A percentile compares a stretch with the other conserved stretches of the same genome.
Conservation (phyloP, 2,888 invertebrate genomes). For the Idaea straminata region DNA sequence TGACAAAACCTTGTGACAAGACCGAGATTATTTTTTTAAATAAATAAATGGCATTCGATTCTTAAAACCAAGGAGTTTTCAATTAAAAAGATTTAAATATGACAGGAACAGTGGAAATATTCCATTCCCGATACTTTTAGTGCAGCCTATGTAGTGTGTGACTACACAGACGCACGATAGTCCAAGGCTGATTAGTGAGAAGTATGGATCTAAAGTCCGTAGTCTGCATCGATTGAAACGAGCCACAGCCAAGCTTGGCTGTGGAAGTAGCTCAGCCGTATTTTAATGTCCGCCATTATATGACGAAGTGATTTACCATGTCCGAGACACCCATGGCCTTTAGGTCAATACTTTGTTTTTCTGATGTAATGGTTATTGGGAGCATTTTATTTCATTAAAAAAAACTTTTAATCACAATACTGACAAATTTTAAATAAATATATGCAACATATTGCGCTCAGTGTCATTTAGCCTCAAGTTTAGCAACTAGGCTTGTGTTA, state of each 20-base stretch:
- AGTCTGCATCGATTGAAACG: conserved; percentile 21
- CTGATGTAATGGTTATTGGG: neutral
- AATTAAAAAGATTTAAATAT: no score
- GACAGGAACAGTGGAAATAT: no score
- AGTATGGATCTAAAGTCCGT: conserved; percentile 26
- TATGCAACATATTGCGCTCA: neutral
- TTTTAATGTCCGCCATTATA: conserved; percentile 37
- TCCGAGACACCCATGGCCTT: conserved; percentile 9
- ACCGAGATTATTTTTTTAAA: no score
- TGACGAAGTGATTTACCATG: conserved; percentile 20
- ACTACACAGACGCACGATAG: neutral
- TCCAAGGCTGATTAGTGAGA: neutral
- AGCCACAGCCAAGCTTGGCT: conserved; percentile 35
- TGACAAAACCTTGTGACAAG: no score
- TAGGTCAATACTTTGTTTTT: conserved; percentile 3
- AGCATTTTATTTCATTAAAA: neutral
- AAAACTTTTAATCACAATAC: neutral
- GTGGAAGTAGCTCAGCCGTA: conserved; percentile 39
- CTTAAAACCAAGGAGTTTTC: no score
- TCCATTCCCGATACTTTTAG: no score
- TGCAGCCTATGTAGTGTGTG: neutral
- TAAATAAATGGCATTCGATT: no score
- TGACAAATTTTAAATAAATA: neutral
- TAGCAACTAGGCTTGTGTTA: no score
- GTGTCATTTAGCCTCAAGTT: neutral